phyloP scores from a whole-genome alignment of 2,888 invertebrate genomes.

The Tinea trinotella region DNA sequence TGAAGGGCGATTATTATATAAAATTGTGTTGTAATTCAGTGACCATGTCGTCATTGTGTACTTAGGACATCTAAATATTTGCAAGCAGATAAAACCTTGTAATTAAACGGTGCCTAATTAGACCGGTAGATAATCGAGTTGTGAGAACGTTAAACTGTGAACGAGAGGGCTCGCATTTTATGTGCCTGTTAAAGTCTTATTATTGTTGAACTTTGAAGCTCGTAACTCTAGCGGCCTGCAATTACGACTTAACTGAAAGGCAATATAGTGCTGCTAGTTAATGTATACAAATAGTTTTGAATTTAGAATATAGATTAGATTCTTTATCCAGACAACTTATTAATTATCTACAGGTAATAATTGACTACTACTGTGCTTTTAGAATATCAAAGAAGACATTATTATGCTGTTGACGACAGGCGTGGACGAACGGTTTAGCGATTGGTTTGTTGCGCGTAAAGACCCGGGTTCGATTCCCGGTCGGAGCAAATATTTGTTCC shows the following conservation, averaged over 20 bases:
- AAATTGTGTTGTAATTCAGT: background rate
- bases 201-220: conserved; percentile 43
- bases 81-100: conserved; percentile 30
- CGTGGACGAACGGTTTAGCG: too few relatives aligned
- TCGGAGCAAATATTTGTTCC: too few relatives aligned
- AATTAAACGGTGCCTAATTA: conserved; percentile 38
- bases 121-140: conserved; percentile 33
- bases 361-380: too few relatives aligned
- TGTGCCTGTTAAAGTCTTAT: conserved; percentile 43
- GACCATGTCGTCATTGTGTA: conserved; percentile 19
- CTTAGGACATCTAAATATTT: conserved; percentile 22
- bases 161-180: conserved; percentile 37
- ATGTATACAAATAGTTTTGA: background rate
- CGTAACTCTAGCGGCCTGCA: conserved; percentile 33
- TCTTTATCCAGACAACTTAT: too few relatives aligned
- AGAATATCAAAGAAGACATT: too few relatives aligned
- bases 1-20: too few relatives aligned
- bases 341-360: too few relatives aligned
- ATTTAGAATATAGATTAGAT: background rate
- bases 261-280: conserved; percentile 15
- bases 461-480: too few relatives aligned
- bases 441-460: too few relatives aligned
- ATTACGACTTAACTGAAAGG: conserved; percentile 20
- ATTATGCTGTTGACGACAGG: too few relatives aligned
- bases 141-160: conserved; percentile 31